Base-by-base conservation (phyloP, 2,113 vertebrate species). In the Micronisus gabar region DNA sequence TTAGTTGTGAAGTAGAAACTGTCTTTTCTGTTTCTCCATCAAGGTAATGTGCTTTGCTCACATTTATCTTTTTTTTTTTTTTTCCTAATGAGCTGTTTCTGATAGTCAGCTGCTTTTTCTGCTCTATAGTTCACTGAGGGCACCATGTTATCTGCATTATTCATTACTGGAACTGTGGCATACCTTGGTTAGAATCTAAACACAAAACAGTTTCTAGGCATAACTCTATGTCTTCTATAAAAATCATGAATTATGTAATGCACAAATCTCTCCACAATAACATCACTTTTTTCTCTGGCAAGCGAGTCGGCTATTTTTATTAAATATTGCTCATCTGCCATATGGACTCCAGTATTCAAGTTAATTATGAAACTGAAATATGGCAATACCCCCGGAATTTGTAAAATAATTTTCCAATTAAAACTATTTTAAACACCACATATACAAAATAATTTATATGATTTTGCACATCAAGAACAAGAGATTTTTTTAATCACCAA, bases 201-300 rank as follows among this genome's bases (percentile, higher is more conserved):
- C 76, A 98, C 93, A 97, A 97, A 96, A 50, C 78, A 71, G 58
- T 95, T 97, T 96, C 95, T 88, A 97, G 90, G 90, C 96, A 93
- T 96, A 97, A 96, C 75, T 81, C 66, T 94, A 86, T 75, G 59
- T 74, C 78, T 95, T 94, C 91, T 82, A 80, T 96, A 96, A 96
- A 96, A 96, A 96, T 97, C 89, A 98, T 98, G 96, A 98, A 98
- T 98, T 98, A 98, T 98, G 96, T 97, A 98, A 97, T 90, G 88
- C 94, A 87, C 63, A 95, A 88, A 96, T 97, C 84, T 96, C 86
- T 96, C 79, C 75, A 94, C 92, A 96, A 82, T 94, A 97, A 83
- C 70, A 96, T 91, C 63, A 84, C 58, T 79, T 89, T 36, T 91
- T 90, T 94, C 88, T 80, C 73, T 96, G 92, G 94, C 92, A 97